Percentiles rank a stretch among this genome's conserved stretches.
Evolutionary conservation across 2,888 invertebrate genomes (phyloP).

Genomic region (Tiphia femorata): DNA sequence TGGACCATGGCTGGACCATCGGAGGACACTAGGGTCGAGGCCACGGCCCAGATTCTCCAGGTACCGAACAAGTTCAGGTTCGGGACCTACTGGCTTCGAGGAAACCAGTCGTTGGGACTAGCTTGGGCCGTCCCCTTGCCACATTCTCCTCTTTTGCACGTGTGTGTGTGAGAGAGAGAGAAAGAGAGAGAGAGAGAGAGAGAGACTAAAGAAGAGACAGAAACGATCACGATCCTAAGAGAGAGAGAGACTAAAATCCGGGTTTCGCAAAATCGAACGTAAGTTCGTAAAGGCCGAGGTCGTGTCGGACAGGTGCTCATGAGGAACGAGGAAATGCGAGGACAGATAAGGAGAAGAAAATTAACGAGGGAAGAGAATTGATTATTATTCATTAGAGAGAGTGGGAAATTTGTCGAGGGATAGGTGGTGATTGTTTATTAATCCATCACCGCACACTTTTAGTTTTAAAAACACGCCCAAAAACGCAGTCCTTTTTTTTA

Average conservation of each 20-base stretch:
- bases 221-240: not conserved
- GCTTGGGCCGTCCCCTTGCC: not conserved
- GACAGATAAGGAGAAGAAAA: too few relatives aligned
- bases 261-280: conserved; percentile 6
- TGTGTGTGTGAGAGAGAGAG: not conserved
- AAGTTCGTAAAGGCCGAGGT: not conserved
- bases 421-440: too few relatives aligned
- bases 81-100: conserved; percentile 6
- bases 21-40: conserved; percentile 10
- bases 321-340: too few relatives aligned
- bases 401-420: too few relatives aligned
- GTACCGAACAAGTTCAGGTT: conserved; percentile 11
- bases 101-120: conserved; percentile 26
- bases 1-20: too few relatives aligned
- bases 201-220: not conserved
- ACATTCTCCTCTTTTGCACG: too few relatives aligned
- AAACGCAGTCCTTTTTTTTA: too few relatives aligned
- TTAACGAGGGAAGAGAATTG: too few relatives aligned
- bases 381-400: too few relatives aligned
- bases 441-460: too few relatives aligned
- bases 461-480: too few relatives aligned
- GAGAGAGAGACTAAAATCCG: not conserved
- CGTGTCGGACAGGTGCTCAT: not conserved
- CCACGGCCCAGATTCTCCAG: conserved; percentile 15
- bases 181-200: not conserved